Evolutionary conservation across 2,888 invertebrate genomes (phyloP), one percentile per base, ranked within the genome.

Genomic region (Tetheella fluctuosa): DNA sequence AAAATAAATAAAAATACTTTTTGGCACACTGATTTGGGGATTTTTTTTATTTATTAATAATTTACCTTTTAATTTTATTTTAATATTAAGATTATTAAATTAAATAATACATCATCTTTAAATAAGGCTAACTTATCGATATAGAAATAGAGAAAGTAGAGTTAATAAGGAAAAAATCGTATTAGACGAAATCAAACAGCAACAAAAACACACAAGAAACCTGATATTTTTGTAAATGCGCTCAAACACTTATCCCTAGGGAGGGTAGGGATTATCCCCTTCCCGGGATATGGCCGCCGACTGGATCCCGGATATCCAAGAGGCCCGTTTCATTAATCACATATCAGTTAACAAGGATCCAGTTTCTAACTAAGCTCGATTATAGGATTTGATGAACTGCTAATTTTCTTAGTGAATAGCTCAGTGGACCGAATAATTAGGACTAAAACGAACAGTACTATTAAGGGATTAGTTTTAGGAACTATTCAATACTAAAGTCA

Each of bases 321-420:
- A 62, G 64, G 67, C 71, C 73, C 71, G 73, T 76, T 79, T 85
- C 84, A 86, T 85, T 86, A 88, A 84, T 84, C 84, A 85, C 84
- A 83, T 85, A 86, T 86, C 85, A 84, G 84, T 78, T 85, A 82
- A 79, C 82, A 68, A 70, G 80, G 73, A 79, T 80, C 76, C 71
- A 77, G 76, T 81, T 80, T 76, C 82, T 74, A 77, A 73, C 74
- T 75, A 77, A 74, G 65, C 48, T 48, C 68, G 60, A 64, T 71
- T 73, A 71, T 70, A 72, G 76, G 71, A 73, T 74, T 71, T 70
- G 76, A 81, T 79, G 77, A 79, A 69, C 75, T 73, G 73, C 70
- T 68, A 67, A 75, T 75, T 74, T 76, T 58, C 71, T 71, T 64
- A 60, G 64, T 52, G 62, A 57, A 62, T 48, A 8, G 48, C 48